These are phyloP conservation scores for Lagopus leucura DNA, from an alignment of 2,113 vertebrate species.

Conservation along the genomic window DNA sequence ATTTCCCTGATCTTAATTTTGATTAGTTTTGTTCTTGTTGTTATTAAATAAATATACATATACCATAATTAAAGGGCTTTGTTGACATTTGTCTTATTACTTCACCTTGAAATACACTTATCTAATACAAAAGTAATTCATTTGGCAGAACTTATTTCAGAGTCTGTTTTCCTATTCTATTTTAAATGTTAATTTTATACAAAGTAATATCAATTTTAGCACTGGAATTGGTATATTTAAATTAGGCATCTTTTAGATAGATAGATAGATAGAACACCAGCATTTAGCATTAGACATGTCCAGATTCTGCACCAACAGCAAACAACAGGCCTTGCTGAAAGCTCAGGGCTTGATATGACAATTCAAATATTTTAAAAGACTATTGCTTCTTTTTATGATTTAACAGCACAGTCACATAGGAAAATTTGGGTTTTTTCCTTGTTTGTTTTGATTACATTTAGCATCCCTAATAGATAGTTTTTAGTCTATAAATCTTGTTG, in stretches of 20 bases:
- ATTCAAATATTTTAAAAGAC: not conserved
- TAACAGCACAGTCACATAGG: not conserved
- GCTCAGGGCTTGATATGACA: not conserved
- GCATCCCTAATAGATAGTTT: not conserved
- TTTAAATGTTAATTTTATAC: conserved; percentile 10
- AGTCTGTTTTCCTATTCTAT: not conserved
- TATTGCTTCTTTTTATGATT: conserved; percentile 25
- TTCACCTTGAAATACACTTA: not conserved
- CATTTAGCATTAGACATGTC: not conserved
- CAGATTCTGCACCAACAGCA: not conserved
- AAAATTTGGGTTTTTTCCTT: not conserved
- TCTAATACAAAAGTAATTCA: not conserved
- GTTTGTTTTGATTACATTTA: not conserved
- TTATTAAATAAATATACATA: not conserved
- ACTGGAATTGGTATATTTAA: not conserved
- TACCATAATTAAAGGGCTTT: not conserved
- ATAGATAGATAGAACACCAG: not conserved
- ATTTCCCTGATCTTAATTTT: not conserved
- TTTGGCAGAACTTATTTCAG: not conserved
- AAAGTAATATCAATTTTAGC: not conserved
- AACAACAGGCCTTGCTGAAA: not conserved
- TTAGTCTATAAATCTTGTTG: conserved; percentile 7
- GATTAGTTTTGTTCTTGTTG: not conserved
- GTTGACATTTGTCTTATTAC: not conserved
- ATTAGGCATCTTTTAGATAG: not conserved